A percentile compares a stretch with the other conserved stretches of the same genome.
These are phyloP conservation scores for Toxonevra muliebris DNA, from an alignment of 2,888 invertebrate species.

Conservation along the genomic window DNA sequence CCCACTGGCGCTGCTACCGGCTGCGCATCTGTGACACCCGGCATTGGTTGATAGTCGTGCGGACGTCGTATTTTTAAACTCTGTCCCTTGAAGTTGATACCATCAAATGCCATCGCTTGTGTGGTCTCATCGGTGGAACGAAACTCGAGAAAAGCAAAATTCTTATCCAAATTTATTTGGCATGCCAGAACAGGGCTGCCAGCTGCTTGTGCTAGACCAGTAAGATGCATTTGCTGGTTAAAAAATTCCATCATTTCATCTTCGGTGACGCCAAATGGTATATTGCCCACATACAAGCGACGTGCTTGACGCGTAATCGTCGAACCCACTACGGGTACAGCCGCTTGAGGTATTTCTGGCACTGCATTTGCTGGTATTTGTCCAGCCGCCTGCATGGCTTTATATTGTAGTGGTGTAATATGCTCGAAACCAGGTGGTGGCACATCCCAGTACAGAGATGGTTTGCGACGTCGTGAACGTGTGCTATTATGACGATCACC, in stretches of 20 bases:
- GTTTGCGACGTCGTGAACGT: constrained; percentile 80
- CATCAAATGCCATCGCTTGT: constrained; percentile 99
- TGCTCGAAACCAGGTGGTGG: constrained; percentile 98
- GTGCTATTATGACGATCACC: constrained; percentile 42
- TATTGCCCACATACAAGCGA: constrained; percentile 95
- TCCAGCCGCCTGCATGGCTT: constrained; percentile 89
- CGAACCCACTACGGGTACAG: constrained; percentile 96
- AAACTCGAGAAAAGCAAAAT: constrained; percentile 98
- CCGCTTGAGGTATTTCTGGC: constrained; percentile 92
- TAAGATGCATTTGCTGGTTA: constrained; percentile 98
- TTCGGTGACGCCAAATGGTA: constrained; percentile 98
- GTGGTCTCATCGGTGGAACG: constrained; percentile 97
- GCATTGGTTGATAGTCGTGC: constrained; percentile 98
- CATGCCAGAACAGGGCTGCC: constrained; percentile 99
- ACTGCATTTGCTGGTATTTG: constrained; percentile 95
- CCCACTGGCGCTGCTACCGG: constrained; percentile 83
- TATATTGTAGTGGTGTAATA: constrained; percentile 94
- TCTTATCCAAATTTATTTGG: constrained; percentile 98
- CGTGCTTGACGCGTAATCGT: constrained; percentile 95
- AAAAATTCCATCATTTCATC: constrained; percentile 99
- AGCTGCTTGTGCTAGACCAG: constrained; percentile 95
- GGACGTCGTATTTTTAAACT: constrained; percentile 97
- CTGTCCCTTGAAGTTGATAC: constrained; percentile 98
- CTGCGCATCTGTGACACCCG: constrained; percentile 90
- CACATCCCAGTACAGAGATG: constrained; percentile 98